Percentiles rank a stretch among this genome's conserved stretches.
These are phyloP conservation scores for Petrosia ficiformis DNA, from an alignment of 37 sponge, comb jelly and placozoan genomes.

Conservation along the genomic window DNA sequence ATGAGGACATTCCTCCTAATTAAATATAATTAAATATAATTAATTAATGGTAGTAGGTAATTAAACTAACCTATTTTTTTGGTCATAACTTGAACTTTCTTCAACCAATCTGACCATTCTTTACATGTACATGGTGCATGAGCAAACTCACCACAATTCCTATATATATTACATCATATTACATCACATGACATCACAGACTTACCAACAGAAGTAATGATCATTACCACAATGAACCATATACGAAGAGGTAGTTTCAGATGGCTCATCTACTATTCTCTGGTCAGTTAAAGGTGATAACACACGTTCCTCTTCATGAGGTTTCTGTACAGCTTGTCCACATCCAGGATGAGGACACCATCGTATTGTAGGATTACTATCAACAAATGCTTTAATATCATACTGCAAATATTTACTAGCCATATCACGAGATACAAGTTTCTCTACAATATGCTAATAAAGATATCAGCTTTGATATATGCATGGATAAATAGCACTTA, in stretches of 20 bases:
- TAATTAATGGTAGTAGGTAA: too few relatives aligned
- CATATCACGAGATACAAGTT: conserved; percentile 74
- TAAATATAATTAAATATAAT: too few relatives aligned
- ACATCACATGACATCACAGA: not conserved
- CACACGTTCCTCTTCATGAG: not conserved
- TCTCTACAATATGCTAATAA: conserved; percentile 83
- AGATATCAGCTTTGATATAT: too few relatives aligned
- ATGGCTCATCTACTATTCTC: conserved; percentile 38
- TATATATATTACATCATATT: conserved; percentile 9
- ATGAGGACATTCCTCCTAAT: conserved; percentile 15
- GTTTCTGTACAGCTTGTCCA: not conserved
- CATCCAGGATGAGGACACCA: conserved; percentile 89
- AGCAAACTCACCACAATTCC: conserved; percentile 67
- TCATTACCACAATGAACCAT: conserved; percentile 78
- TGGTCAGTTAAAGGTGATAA: not conserved
- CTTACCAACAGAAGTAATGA: conserved; percentile 93
- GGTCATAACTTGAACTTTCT: conserved; percentile 52
- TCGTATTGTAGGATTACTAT: conserved; percentile 80
- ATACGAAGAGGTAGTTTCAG: too few relatives aligned
- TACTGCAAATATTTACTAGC: conserved; percentile 68
- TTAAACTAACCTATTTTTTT: conserved; percentile 50
- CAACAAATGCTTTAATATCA: conserved; percentile 88
- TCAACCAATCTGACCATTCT: conserved; percentile 73
- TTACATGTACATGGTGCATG: conserved; percentile 83
- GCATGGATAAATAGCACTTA: conserved; percentile 32